Conservation (phyloP, 2,888 invertebrate species). For the Mythimna loreyi region DNA sequence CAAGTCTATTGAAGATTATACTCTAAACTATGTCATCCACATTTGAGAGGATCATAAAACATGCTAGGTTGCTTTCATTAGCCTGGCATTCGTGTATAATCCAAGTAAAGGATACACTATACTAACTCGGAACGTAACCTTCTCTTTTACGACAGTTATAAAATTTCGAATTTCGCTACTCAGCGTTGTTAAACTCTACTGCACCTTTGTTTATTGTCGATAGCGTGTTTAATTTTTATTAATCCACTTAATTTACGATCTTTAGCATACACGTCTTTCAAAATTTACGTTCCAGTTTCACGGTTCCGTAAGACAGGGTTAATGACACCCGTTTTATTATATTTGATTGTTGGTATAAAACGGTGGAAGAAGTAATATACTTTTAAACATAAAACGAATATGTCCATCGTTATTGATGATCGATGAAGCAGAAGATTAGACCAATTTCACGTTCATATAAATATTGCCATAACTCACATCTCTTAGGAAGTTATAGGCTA, state of each 20-base stretch:
- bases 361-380: neutral
- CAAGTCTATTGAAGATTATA: slow-evolving; percentile 65
- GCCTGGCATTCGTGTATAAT: slow-evolving; percentile 78
- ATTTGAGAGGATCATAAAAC: slow-evolving; percentile 85
- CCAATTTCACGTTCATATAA: neutral
- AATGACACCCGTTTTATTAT: slow-evolving; percentile 23
- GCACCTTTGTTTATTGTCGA: slow-evolving; percentile 67
- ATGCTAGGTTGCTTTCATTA: slow-evolving; percentile 86
- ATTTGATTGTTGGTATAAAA: slow-evolving; percentile 38
- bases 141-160: slow-evolving; percentile 84
- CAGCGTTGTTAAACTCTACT: slow-evolving; percentile 71
- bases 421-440: neutral
- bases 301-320: slow-evolving; percentile 38
- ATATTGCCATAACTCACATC: neutral
- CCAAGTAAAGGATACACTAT: slow-evolving; percentile 79
- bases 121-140: slow-evolving; percentile 81
- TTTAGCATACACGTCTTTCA: slow-evolving; percentile 41
- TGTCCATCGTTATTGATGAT: neutral
- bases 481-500: neutral
- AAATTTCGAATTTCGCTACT: slow-evolving; percentile 86
- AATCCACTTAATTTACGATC: slow-evolving; percentile 62
- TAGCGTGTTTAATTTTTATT: slow-evolving; percentile 66
- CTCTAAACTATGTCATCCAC: slow-evolving; percentile 69
- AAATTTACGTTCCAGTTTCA: slow-evolving; percentile 48
- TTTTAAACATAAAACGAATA: neutral